Base-by-base conservation (phyloP, 2,888 invertebrate species). In the Acanthococcus lagerstroemiae region DNA sequence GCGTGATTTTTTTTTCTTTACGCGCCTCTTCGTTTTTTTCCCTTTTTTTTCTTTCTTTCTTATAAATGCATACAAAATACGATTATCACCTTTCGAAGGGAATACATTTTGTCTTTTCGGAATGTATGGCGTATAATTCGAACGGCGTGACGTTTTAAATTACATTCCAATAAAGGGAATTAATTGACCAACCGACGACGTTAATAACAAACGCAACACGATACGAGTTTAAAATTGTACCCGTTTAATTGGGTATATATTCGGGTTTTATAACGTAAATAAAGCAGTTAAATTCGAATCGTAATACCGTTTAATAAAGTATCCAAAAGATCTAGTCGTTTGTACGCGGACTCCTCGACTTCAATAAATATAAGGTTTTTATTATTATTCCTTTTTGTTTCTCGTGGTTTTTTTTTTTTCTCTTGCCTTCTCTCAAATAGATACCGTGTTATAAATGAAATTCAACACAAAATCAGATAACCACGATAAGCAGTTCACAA, bases 151-250 rank as follows among this genome's bases (percentile, higher is more conserved):
- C 52, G 61, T 61, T 61, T 61, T 61, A 61, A 61, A 61, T 61
- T 61, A 61, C 61, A 61, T 61, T 61, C 61, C 61, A 61, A 61
- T 61, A 61, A 54, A 54, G 37, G 44, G 61, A 61, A 61, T 61
- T 61, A 61, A 54, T 50, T 61, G 61, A 61, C 61, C 61, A 37
- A 37, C 61, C 50, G 52, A 50, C 52, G 52, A 61, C 24, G 61
- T 61, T 61, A 21, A 52, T 61, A 61, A 61, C 52, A 52, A 61
- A 61, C 52, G 61, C 52, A 61, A 61, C 37, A 61, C 61, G 61
- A 61, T 61, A 61, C 61, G 52, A 54, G 52, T 61, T 54, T n/a
- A 37, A 61, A 61, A 15, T 22, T 27, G 26, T 61, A 30, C 37
- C 37, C 52, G 50, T 61, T 61, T 61, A 61, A 61, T 61, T 61